phyloP scores from a whole-genome alignment of 2,113 vertebrate genomes.

The Eonycteris spelaea region DNA sequence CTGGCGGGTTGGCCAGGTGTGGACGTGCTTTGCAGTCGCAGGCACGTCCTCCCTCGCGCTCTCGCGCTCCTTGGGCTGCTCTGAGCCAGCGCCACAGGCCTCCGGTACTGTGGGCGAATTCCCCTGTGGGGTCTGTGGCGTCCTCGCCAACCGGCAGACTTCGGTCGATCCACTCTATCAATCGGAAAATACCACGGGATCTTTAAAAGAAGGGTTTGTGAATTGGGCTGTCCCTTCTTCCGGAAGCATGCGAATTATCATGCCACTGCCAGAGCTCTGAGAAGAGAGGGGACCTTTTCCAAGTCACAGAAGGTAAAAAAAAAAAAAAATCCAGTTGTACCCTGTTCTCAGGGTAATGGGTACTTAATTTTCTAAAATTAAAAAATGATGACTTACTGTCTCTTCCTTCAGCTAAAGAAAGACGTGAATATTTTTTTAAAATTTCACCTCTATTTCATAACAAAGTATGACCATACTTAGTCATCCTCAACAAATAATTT shows the following conservation, averaged over 20 bases:
- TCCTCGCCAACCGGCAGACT: neutral
- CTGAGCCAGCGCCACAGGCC: neutral
- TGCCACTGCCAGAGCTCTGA: neutral
- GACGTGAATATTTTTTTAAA: neutral
- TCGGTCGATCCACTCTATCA: neutral
- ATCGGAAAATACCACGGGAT: neutral
- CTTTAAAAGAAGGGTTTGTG: neutral
- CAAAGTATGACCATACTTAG: neutral
- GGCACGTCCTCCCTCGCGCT: accelerated
- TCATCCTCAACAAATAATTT: neutral
- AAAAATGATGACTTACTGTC: neutral
- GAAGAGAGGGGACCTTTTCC: neutral
- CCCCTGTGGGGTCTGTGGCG: neutral
- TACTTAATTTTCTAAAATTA: neutral
- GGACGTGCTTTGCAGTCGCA: neutral
- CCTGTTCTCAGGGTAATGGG: neutral
- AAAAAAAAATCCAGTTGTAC: neutral
- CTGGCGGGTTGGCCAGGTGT: neutral
- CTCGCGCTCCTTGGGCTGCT: accelerated
- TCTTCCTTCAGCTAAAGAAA: neutral
- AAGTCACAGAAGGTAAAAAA: neutral
- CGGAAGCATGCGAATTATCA: neutral
- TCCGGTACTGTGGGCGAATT: neutral
- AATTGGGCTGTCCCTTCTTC: neutral
- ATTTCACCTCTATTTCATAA: neutral